A percentile compares a stretch with the other conserved stretches of the same genome.
Evolutionary conservation across 2,113 vertebrate genomes (phyloP).

Genomic region (Zosterops pallidus): DNA sequence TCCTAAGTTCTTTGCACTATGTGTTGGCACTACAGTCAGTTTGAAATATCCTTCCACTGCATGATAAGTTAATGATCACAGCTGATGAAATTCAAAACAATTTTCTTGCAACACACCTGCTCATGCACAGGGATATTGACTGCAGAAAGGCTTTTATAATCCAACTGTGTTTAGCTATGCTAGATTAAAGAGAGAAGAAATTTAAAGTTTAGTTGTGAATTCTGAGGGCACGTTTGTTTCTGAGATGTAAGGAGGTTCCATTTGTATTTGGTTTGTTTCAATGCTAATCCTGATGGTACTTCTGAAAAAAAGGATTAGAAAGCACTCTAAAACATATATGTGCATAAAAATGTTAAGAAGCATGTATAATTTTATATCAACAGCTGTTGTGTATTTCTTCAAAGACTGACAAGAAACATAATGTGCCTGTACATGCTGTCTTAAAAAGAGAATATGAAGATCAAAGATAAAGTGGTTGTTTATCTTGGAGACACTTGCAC

Average conservation of each 20-base stretch:
- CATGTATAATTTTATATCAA: neutral
- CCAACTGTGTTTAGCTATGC: neutral
- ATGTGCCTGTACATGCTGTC: neutral
- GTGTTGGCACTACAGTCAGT: neutral
- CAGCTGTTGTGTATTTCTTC: neutral
- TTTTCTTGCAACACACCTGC: conserved; percentile 7
- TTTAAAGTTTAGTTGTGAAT: neutral
- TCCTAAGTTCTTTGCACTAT: neutral
- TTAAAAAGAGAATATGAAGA: neutral
- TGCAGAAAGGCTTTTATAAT: neutral
- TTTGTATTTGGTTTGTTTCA: neutral
- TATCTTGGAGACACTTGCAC: neutral
- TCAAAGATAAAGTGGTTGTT: neutral
- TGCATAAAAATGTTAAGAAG: neutral
- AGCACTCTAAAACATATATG: neutral
- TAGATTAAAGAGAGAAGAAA: neutral
- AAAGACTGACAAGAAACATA: neutral
- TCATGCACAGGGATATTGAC: neutral
- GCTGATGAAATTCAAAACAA: neutral
- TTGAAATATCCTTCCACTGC: neutral
- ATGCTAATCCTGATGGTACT: neutral
- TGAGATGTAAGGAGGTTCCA: neutral
- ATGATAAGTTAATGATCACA: conserved; percentile 18
- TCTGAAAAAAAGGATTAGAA: neutral
- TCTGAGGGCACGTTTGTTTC: neutral